Percentiles rank a stretch among this genome's conserved stretches.
Evolutionary conservation across 2,113 vertebrate genomes (phyloP).

Genomic region (Ivindomyrus marchei): DNA sequence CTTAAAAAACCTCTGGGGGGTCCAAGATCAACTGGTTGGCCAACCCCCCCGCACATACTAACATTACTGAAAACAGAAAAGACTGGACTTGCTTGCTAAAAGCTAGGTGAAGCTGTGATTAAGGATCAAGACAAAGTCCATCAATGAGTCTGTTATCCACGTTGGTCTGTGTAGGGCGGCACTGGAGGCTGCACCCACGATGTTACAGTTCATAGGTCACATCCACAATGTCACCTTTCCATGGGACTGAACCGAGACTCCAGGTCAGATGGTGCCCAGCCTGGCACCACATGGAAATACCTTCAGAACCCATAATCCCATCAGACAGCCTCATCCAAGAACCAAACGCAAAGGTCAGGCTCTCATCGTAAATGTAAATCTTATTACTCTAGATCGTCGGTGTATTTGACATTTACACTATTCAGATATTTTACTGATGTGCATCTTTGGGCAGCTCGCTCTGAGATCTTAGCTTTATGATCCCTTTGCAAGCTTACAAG

Average conservation of each 20-base stretch:
- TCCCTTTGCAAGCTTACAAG: not conserved
- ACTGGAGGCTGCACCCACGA: too few species aligned
- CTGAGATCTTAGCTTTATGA: not conserved
- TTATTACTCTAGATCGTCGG: not conserved
- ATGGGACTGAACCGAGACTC: not conserved
- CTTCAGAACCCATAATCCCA: not conserved
- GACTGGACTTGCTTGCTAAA: too few species aligned
- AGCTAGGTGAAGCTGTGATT: too few species aligned
- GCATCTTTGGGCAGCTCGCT: not conserved
- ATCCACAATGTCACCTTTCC: too few species aligned
- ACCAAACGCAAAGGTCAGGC: conserved; percentile 29
- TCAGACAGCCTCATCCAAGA: conserved; percentile 19
- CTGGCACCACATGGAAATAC: not conserved
- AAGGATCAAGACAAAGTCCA: too few species aligned
- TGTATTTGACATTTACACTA: not conserved
- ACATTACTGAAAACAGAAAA: too few species aligned
- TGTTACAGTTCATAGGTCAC: too few species aligned
- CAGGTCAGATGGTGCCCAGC: not conserved
- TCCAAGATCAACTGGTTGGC: too few species aligned
- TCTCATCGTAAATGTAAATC: conserved; percentile 6
- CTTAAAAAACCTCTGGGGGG: not conserved
- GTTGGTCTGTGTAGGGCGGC: too few species aligned
- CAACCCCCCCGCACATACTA: too few species aligned
- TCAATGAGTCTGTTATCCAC: too few species aligned
- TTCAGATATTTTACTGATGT: not conserved